phyloP scores from a whole-genome alignment of 1,140 invertebrate genomes.

The Orchesella cincta region DNA sequence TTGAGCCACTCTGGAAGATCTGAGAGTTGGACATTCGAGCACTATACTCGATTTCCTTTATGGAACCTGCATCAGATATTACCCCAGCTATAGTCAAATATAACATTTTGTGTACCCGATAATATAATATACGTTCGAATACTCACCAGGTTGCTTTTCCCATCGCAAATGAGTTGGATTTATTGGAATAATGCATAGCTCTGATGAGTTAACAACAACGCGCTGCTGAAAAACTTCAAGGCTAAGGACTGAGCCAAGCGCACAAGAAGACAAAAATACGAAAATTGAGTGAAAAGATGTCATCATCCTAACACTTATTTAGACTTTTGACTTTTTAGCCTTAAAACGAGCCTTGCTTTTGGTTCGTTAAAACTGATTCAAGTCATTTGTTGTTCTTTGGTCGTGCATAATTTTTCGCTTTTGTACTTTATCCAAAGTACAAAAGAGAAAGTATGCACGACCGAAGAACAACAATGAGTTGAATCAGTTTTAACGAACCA shows the following conservation, averaged over 20 bases:
- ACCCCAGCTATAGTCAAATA: too few species aligned
- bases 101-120: background rate
- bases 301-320: too few species aligned
- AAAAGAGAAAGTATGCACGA: too few species aligned
- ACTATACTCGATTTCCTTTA: conserved; percentile 47
- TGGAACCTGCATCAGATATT: conserved; percentile 31
- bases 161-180: conserved; percentile 40
- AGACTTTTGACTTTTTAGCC: too few species aligned
- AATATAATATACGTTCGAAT: background rate
- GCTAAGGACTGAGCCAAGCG: background rate
- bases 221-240: conserved; percentile 38
- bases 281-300: too few species aligned
- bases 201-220: conserved; percentile 44
- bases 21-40: conserved; percentile 53
- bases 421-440: too few species aligned
- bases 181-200: conserved; percentile 45
- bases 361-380: too few species aligned
- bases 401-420: too few species aligned
- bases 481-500: too few species aligned
- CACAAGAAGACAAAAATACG: background rate
- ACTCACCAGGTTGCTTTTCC: conserved; percentile 42
- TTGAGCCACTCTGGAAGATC: conserved; percentile 82
- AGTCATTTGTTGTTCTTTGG: too few species aligned
- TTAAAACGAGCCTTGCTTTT: too few species aligned
- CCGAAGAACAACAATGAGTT: too few species aligned